Evolutionary conservation across 1,140 invertebrate genomes (phyloP).

Genomic region (Camponotus floridanus): DNA sequence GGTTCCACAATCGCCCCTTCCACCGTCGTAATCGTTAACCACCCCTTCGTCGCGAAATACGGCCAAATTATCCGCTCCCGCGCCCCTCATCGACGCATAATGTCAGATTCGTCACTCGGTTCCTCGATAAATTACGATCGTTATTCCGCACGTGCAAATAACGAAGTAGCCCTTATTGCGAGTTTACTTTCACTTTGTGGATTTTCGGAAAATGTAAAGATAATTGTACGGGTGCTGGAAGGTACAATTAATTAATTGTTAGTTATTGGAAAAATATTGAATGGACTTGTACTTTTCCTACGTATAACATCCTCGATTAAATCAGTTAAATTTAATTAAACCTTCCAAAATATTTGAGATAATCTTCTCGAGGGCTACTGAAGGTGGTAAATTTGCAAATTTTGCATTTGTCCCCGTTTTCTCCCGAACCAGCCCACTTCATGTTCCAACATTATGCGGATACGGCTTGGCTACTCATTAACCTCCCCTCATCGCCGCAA

Average conservation of each 20-base stretch:
- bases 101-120: constrained; percentile 58
- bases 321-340: neutral
- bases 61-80: constrained; percentile 73
- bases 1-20: constrained; percentile 41
- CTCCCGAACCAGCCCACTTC: neutral
- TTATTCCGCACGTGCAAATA: constrained; percentile 40
- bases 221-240: neutral
- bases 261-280: neutral
- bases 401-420: constrained; percentile 12
- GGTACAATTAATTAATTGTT: neutral
- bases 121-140: constrained; percentile 46
- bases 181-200: neutral
- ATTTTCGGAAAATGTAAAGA: neutral
- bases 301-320: neutral
- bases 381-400: neutral
- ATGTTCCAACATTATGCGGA: constrained; percentile 43
- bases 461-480: constrained; percentile 63
- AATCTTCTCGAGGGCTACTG: neutral
- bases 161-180: constrained; percentile 16
- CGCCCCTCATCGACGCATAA: constrained; percentile 25
- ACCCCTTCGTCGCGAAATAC: constrained; percentile 73
- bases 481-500: constrained; percentile 49
- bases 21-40: constrained; percentile 74
- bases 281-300: neutral
- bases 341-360: neutral